Base-by-base conservation (phyloP, 2,888 invertebrate species). In the Amphipyra tragopoginis region DNA sequence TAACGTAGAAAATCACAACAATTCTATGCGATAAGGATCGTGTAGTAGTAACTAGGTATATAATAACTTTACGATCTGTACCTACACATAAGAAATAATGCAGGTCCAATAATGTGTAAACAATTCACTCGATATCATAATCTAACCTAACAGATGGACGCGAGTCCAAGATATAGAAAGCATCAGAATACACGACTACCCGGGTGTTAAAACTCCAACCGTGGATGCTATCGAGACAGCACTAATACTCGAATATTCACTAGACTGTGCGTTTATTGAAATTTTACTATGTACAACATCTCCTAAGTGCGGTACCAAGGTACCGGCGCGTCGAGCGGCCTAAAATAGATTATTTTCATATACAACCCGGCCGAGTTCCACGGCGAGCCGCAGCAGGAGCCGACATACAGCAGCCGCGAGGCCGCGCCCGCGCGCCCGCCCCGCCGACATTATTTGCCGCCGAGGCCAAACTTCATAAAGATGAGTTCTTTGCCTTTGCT, bases 401-500 rank as follows among this genome's bases (percentile, higher is more conserved):
- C 65, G 64, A 39, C 53, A 51, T 45, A 75, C 68, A 72, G 73
- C 64, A 76, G 77, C 81, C 73, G 66, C 67, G 52, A 64, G 52
- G 49, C 57, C 63, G 74, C 71, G 49, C 67, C 67, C 72, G 71
- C 77, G 71, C 81, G 87, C 89, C 93, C 91, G 83, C 76, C 65
- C 73, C 84, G 83, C 91, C 90, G 86, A 77, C 90, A 93, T 96
- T 96, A 96, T 96, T 96, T 96, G 86, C 97, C 97, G 86, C 97
- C 97, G 82, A 98, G 96, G 78, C 98, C 98, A 92, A 98, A 98
- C 95, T 98, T 98, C 97, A 98, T 98, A 93, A 98, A 98, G 90
- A 98, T 98, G 79, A 98, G 96, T 95, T 98, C 98, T 95, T 98
- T 98, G 86, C 98, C 98, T 93, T 98, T 98, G 87, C 98, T 98